These are phyloP conservation scores for Pygocentrus nattereri DNA, from an alignment of 2,797 vertebrate species.

Conservation along the genomic window DNA sequence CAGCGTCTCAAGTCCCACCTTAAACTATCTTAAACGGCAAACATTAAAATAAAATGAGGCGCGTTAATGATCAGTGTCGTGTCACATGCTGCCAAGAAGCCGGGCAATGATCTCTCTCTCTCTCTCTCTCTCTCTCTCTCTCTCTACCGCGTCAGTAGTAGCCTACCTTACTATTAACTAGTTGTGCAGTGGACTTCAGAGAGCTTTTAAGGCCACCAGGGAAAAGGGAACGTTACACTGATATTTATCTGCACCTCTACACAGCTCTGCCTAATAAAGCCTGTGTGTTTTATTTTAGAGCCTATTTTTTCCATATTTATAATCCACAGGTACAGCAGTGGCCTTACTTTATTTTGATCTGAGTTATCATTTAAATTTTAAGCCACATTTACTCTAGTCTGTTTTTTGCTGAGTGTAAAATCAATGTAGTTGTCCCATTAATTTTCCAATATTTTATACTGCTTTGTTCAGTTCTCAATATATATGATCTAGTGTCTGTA, in stretches of 20 bases:
- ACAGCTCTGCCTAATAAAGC: neutral
- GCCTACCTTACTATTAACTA: neutral
- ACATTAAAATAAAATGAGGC: constrained; percentile 23
- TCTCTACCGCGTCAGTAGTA: neutral
- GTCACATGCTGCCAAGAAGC: constrained; percentile 6
- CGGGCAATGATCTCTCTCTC: neutral
- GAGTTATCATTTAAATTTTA: no score
- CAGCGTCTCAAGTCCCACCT: neutral
- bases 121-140: constrained; percentile 30
- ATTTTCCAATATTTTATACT: no score
- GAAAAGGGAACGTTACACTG: constrained; percentile 33
- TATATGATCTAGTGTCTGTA: no score
- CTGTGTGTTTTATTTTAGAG: no score
- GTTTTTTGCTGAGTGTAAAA: no score
- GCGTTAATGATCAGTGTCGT: constrained; percentile 22
- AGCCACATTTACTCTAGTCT: no score
- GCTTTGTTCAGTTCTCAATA: no score
- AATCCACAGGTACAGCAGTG: neutral
- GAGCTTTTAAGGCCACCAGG: constrained; percentile 20
- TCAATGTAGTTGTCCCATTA: no score
- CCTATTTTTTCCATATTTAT: no score
- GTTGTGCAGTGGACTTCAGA: neutral
- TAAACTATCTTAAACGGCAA: constrained; percentile 12
- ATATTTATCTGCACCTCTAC: constrained; percentile 13
- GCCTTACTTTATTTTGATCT: neutral